Conservation (phyloP, 2,888 invertebrate species). For the Xylophagus ater region DNA sequence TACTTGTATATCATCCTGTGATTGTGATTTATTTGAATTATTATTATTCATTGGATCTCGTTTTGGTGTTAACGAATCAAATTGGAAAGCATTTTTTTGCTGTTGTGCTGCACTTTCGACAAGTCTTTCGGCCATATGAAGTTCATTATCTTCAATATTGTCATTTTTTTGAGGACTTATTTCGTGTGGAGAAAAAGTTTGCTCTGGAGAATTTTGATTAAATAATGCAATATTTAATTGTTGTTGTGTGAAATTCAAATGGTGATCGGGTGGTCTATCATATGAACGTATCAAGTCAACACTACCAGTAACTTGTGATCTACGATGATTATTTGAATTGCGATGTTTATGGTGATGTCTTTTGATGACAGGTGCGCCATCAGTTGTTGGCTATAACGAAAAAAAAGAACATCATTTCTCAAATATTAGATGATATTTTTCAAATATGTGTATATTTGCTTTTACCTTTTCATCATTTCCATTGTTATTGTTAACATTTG, state of each 20-base stretch:
- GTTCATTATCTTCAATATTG: conserved; percentile 21
- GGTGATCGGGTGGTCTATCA: conserved; percentile 21
- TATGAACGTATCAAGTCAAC: conserved; percentile 21
- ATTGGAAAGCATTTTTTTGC: conserved; percentile 38
- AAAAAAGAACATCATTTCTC: too few species aligned
- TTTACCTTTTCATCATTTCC: conserved; percentile 20
- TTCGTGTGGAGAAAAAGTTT: conserved; percentile 22
- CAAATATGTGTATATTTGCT: too few species aligned
- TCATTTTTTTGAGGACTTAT: conserved; percentile 18
- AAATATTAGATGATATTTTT: too few species aligned
- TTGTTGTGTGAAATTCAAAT: conserved; percentile 23
- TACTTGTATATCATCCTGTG: conserved; percentile 20
- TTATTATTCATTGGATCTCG: conserved; percentile 20
- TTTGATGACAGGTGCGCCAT: conserved; percentile 17
- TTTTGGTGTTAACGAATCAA: conserved; percentile 39
- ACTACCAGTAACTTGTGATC: conserved; percentile 20
- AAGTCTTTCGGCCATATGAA: conserved; percentile 38
- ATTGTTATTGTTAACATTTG: conserved; percentile 35
- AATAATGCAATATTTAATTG: conserved; percentile 23
- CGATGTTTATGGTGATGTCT: conserved; percentile 32
- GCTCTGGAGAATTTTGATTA: conserved; percentile 23
- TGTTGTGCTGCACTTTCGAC: conserved; percentile 35
- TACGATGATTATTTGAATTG: conserved; percentile 23
- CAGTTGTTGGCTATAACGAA: too few species aligned
- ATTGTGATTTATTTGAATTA: conserved; percentile 10